Evolutionary conservation across 37 sponge, comb jelly and placozoan species (phyloP), one percentile per base, ranked within the genome.

Genomic region (Tethya wilhelma): DNA sequence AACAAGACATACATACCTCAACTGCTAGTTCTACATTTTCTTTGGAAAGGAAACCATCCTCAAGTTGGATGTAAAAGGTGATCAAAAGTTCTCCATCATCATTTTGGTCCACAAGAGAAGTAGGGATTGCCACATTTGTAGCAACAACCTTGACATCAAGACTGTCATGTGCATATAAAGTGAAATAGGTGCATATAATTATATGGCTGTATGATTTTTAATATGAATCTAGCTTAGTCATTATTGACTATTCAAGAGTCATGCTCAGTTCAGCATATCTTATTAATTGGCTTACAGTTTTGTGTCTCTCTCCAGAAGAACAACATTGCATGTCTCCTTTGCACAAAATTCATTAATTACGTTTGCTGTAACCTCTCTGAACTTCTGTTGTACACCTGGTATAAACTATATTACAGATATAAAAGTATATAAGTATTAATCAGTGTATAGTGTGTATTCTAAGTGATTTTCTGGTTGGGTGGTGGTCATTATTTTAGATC

Each of bases 31-130:
- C 25, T 8, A 60, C 25, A 7, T 60, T 17, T 23, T 60, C 63
- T 23, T 60, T 60, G 11, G 63, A 60, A n/a, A 60, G 63, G 28
- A 60, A 60, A 6, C 63, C 63, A 60, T 60, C 63, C 11, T 6
- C 20, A 6, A 60, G 22, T 60, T 60, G 63, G 28, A 60, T n/a
- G 22, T 60, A 60, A 26, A 60, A 60, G 22, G 28, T 60, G 28
- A 60, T n/a, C 28, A 12, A 7, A n/a, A 60, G 63, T 8, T 60
- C 7, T 60, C 63, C 63, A 7, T 60, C 63, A 60, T 60, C 28
- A n/a, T 60, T 26, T 60, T 60, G 26, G 7, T 8, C 22, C 6
- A 60, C 22, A 6, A 60, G 20, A n/a, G 63, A 60, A 26, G 63
- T 26, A 60, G 63, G 63, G 22, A 60, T 12, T 7, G 63, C 63